Evolutionary conservation across 2,797 vertebrate species (phyloP), one percentile per base, ranked within the genome.

Genomic region (Pyrocephalus nanus): DNA sequence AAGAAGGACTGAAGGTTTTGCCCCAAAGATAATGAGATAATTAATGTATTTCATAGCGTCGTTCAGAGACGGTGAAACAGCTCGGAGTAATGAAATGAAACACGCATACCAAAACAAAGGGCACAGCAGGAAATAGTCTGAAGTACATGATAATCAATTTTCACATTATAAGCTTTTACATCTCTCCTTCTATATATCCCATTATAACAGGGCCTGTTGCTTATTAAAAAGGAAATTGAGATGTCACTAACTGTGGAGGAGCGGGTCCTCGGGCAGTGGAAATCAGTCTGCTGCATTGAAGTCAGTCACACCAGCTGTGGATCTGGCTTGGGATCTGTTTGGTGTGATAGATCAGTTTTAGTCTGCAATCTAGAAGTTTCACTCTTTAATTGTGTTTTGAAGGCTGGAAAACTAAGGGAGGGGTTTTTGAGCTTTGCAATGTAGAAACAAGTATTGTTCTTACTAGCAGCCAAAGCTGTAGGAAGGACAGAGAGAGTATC

Each of bases 61-160:
- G 66, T 61, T 93, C 65, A 81, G 94, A 93, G 88, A 92, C 0
- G 1, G 81, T 48, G 81, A 94, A 86, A 86, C 60, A 94, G 88
- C 82, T 93, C 3, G 0, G 48, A 88, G 84, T 92, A 95, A 92
- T 92, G 90, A 94, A 94, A 95, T 88, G 86, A 95, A 95, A 76
- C 74, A 72, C 0, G 8, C 84, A 82, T 91, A 92, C 74, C 92
- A 95, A 96, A 96, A 96, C 91, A 96, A 96, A 96, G 81, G 88
- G 76, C 86, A 94, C 95, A 93, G 92, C 95, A 95, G 93, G 94
- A 96, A 91, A 86, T 81, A 92, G 71, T 82, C 88, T 90, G 64
- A 94, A 97, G 94, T 94, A 96, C 93, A 85, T 76, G 88, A 83
- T 95, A 96, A 96, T 95, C 95, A 96, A 79, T 96, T 97, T 97